Percentiles rank a stretch among this genome's conserved stretches.
These are phyloP conservation scores for Acipenser ruthenus DNA, from an alignment of 2,797 vertebrate species.

Conservation along the genomic window DNA sequence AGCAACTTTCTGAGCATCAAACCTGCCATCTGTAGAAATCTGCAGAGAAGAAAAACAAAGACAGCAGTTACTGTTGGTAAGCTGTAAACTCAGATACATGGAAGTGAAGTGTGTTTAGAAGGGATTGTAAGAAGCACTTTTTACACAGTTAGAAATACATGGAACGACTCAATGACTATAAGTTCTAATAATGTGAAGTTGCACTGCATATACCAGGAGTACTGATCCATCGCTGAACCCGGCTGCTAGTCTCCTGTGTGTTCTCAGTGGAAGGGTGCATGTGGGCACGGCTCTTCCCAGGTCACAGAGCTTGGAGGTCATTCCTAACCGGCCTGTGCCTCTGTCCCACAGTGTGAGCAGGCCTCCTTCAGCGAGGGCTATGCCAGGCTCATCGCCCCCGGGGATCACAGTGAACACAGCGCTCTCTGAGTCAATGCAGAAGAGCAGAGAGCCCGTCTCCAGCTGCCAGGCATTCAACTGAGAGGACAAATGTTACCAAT, in stretches of 20 bases:
- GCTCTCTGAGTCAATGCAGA: slow-evolving; percentile 27
- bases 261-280: slow-evolving; percentile 36
- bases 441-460: slow-evolving; percentile 46
- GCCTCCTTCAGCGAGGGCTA: slow-evolving; percentile 39
- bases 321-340: slow-evolving; percentile 17
- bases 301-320: slow-evolving; percentile 28
- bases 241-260: slow-evolving; percentile 41
- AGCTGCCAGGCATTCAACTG: slow-evolving; percentile 60
- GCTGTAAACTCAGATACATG: not conserved
- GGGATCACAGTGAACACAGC: slow-evolving; percentile 37
- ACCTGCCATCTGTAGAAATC: slow-evolving; percentile 47
- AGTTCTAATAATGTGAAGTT: not conserved
- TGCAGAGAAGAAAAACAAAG: slow-evolving; percentile 27
- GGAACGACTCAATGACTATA: not conserved
- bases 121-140: no score
- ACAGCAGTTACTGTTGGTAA: not conserved
- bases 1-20: slow-evolving; percentile 45
- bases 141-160: not conserved
- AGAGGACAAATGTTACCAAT: not conserved
- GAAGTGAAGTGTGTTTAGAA: no score
- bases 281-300: slow-evolving; percentile 23
- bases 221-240: slow-evolving; percentile 51
- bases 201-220: slow-evolving; percentile 38
- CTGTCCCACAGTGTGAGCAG: slow-evolving; percentile 43
- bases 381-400: slow-evolving; percentile 38